Evolutionary conservation across 1,140 invertebrate genomes (phyloP), one percentile per base, ranked within the genome.

Genomic region (Leptoteleia sp.): DNA sequence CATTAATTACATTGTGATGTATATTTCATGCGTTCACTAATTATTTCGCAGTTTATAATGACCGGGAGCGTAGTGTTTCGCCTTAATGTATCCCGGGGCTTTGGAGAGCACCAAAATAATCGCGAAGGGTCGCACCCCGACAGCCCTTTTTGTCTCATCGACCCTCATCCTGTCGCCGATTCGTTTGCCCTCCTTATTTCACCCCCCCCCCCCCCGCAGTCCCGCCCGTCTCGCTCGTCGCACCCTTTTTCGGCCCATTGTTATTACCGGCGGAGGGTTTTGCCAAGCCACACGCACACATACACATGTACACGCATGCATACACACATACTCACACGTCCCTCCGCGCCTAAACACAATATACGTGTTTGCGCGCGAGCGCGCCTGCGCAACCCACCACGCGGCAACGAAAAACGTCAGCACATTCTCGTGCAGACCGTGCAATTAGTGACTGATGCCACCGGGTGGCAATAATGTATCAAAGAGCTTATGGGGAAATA

Each of bases 41-140:
- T 79, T 79, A 79, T 79, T 79, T 79, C 54, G 62, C 62, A 73
- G 76, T 79, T 79, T 73, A 72, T 79, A 79, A 79, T 71, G 68
- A 79, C 76, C 68, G 45, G 11, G 29, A 68, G 50, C 45, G 47
- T 35, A 47, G 54, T 43, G 71, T 67, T 75, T 73, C 54, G 40
- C 40, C 76, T 72, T 62, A 79, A 79, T 68, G 76, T 64, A 54
- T 68, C 68, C 42, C 48, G 3, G 33, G 42, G 47, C 42, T 68
- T 55, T 67, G 38, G 54, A 73, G 68, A 64, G 76, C 61, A 22
- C 68, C 68, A 37, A 79, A 72, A 79, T 79, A 62, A 79, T 79
- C 76, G 76, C 67, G 55, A 68, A 62, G 76, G 76, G 76, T 79
- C 62, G 76, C 76, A 79, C 76, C 76, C 76, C 76, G 76, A 55